A percentile compares a stretch with the other conserved stretches of the same genome.
Evolutionary conservation across 2,797 vertebrate species (phyloP).

Genomic region (Eptatretus atami): DNA sequence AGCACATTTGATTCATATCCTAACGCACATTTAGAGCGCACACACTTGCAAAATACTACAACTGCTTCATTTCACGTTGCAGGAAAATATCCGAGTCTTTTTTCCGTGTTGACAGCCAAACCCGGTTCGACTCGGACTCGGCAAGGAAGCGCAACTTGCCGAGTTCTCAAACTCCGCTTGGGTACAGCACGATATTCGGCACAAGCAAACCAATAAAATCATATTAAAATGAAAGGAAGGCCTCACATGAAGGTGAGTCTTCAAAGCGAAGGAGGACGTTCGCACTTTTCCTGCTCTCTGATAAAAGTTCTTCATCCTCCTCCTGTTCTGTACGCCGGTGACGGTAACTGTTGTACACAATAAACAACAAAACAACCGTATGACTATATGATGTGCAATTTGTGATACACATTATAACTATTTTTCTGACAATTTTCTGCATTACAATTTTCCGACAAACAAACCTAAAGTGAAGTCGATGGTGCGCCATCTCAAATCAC

Average conservation of each 20-base stretch:
- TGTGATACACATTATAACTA: constrained; percentile 2
- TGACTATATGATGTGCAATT: neutral
- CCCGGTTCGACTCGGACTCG: too few species aligned
- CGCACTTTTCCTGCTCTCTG: constrained; percentile 31
- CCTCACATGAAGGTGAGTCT: constrained; percentile 44
- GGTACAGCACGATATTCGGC: neutral
- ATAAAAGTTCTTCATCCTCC: constrained; percentile 40
- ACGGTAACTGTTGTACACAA: constrained; percentile 21
- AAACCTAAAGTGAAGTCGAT: neutral
- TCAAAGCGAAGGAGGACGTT: constrained; percentile 39
- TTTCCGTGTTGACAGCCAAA: too few species aligned
- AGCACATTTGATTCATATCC: too few species aligned
- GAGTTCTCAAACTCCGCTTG: neutral
- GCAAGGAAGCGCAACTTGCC: too few species aligned
- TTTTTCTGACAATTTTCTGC: neutral
- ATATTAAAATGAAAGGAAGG: neutral
- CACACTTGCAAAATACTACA: too few species aligned
- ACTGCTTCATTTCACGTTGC: too few species aligned
- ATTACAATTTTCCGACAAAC: neutral
- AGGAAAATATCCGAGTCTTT: too few species aligned
- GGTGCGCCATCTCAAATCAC: too few species aligned
- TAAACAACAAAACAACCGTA: constrained; percentile 6
- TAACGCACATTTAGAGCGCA: too few species aligned
- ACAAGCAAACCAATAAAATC: neutral
- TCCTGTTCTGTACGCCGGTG: constrained; percentile 43